These are phyloP conservation scores for Dyspetes luteomarginatus DNA, from an alignment of 2,888 invertebrate species.

Conservation along the genomic window DNA sequence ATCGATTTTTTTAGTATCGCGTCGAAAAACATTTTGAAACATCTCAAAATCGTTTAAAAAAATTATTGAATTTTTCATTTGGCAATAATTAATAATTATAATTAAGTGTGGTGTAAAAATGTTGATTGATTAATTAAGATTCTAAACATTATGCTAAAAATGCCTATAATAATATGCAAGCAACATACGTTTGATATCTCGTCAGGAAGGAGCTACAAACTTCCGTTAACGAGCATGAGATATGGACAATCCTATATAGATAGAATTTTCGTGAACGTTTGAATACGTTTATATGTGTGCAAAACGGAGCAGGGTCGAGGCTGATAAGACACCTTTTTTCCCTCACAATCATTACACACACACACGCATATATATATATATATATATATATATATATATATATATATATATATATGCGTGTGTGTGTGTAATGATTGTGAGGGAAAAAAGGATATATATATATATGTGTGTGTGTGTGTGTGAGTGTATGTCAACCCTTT, in stretches of 20 bases:
- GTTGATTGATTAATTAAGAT: background rate
- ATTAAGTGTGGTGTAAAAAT: too few species aligned
- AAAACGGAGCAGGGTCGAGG: conserved; percentile 46
- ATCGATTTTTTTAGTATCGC: too few species aligned
- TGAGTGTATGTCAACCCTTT: too few species aligned
- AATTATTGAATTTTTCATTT: background rate
- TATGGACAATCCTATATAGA: background rate
- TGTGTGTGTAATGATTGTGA: background rate
- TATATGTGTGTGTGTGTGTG: background rate
- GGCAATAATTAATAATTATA: too few species aligned
- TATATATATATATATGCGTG: too few species aligned
- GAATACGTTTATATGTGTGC: background rate
- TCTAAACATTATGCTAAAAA: background rate
- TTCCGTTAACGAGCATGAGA: conserved; percentile 6
- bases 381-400: too few species aligned
- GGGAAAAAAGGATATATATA: background rate
- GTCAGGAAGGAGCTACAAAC: background rate
- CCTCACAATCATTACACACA: background rate
- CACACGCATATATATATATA: too few species aligned
- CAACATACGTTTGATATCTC: background rate
- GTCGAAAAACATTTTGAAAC: too few species aligned
- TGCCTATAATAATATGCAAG: background rate
- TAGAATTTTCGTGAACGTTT: conserved; percentile 9
- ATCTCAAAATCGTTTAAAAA: too few species aligned
- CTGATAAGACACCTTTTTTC: conserved; percentile 30